Base-by-base conservation (phyloP, 2,888 invertebrate species). In the Brachyptera putata region DNA sequence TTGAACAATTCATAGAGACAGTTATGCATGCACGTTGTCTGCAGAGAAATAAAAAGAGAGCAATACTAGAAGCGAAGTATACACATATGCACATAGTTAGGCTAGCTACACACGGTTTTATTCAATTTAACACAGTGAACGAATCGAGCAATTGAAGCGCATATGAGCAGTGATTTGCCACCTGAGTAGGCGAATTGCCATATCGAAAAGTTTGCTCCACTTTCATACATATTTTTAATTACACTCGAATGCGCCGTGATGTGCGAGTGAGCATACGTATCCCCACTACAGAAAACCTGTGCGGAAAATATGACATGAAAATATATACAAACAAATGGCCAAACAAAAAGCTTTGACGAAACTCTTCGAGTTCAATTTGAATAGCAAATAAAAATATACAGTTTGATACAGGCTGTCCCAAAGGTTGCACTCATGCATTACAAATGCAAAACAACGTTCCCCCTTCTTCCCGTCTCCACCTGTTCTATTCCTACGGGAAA, bases 141-240 rank as follows among this genome's bases (percentile, higher is more conserved):
- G 41, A 41, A 41, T 41, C 18, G 16, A 41, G 18, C n/a, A 41
- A 46, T 4, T 36, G 53, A 53, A 53, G 53, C 53, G 53, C 34
- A 53, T 18, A 16, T 21, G 50, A n/a, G n/a, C 53, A 36, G 36
- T 53, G 34, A 53, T 53, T 53, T 53, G 36, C 22, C 53, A 36
- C 36, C 34, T 22, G 21, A 53, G 16, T 53, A 22, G 21, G 36
- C n/a, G n/a, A n/a, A n/a, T n/a, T n/a, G n/a, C n/a, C n/a, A n/a
- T 53, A 34, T 36, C 16, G n/a, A 34, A 53, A 53, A 53, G 53
- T 46, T n/a, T 46, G 46, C 46, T 21, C 21, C 22, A 21, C 36
- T 30, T 36, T n/a, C n/a, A n/a, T 53, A 21, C 36, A 30, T 7
- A 36, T 14, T 53, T 53, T 53, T 53, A 36, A 53, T 53, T 53